These are phyloP conservation scores for Eretmochelys imbricata DNA, from an alignment of 2,113 vertebrate genomes.

Conservation along the genomic window DNA sequence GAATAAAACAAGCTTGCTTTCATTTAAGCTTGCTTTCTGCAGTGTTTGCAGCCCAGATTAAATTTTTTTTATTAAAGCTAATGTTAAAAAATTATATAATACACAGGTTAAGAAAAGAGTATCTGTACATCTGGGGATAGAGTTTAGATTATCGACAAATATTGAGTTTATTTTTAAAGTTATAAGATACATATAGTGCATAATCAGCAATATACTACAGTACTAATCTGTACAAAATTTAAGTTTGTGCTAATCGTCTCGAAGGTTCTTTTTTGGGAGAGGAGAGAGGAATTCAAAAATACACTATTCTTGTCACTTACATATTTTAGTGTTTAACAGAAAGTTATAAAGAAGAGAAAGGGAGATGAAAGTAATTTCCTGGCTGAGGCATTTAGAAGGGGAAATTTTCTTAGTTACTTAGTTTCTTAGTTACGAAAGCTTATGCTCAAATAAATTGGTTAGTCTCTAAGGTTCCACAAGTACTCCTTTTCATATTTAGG, in stretches of 20 bases:
- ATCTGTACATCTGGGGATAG: too few relatives aligned
- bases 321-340: neutral
- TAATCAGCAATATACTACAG: neutral
- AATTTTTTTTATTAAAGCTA: too few relatives aligned
- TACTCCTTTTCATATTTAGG: neutral
- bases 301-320: too few relatives aligned
- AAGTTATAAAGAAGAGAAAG: neutral
- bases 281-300: neutral
- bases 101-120: too few relatives aligned
- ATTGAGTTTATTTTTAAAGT: too few relatives aligned
- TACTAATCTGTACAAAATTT: neutral
- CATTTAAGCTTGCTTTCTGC: neutral
- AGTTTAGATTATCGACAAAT: too few relatives aligned
- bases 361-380: neutral
- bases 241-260: neutral
- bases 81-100: too few relatives aligned
- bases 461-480: too few relatives aligned
- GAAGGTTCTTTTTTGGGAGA: neutral
- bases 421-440: neutral
- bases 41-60: neutral
- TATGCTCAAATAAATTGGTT: too few relatives aligned
- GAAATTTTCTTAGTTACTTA: neutral
- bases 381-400: accelerated
- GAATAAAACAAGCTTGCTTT: accelerated
- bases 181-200: too few relatives aligned